A percentile compares a stretch with the other conserved stretches of the same genome.
phyloP scores from a whole-genome alignment of 2,888 invertebrate genomes.

The Ceriagrion tenellum region DNA sequence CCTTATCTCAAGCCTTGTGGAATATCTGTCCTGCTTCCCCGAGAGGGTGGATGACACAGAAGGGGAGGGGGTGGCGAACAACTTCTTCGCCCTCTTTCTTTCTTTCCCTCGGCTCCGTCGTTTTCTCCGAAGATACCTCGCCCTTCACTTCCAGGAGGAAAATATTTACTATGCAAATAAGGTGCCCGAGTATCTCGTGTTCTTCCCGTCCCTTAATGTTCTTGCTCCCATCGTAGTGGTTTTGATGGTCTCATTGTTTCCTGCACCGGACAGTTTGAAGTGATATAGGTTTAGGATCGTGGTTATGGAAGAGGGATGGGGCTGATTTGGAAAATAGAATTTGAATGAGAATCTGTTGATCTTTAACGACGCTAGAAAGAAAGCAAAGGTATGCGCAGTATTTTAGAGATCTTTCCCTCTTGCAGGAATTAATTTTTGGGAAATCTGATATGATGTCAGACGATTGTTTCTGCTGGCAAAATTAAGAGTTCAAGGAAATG shows the following conservation, averaged over 20 bases:
- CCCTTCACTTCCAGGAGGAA: conserved; percentile 41
- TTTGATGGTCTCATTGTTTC: conserved; percentile 63
- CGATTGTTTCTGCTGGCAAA: too few relatives aligned
- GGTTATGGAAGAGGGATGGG: neutral
- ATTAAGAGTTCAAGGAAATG: too few relatives aligned
- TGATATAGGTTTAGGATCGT: neutral
- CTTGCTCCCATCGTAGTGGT: conserved; percentile 36
- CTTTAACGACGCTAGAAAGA: neutral
- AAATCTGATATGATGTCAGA: too few relatives aligned
- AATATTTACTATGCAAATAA: conserved; percentile 65
- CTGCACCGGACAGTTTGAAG: conserved; percentile 26
- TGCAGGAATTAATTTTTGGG: too few relatives aligned
- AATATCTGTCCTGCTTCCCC: neutral
- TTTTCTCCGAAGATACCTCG: neutral
- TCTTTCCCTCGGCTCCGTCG: neutral
- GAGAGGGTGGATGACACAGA: neutral
- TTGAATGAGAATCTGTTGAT: neutral
- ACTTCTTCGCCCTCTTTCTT: conserved; percentile 16
- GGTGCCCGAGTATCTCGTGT: conserved; percentile 35
- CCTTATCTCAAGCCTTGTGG: neutral
- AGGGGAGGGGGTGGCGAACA: neutral
- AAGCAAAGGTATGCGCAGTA: neutral
- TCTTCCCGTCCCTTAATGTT: conserved; percentile 26
- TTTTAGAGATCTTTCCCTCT: too few relatives aligned
- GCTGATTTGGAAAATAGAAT: neutral